Evolutionary conservation across 2,888 invertebrate genomes (phyloP).

Genomic region (Caenorhabditis virilis): DNA sequence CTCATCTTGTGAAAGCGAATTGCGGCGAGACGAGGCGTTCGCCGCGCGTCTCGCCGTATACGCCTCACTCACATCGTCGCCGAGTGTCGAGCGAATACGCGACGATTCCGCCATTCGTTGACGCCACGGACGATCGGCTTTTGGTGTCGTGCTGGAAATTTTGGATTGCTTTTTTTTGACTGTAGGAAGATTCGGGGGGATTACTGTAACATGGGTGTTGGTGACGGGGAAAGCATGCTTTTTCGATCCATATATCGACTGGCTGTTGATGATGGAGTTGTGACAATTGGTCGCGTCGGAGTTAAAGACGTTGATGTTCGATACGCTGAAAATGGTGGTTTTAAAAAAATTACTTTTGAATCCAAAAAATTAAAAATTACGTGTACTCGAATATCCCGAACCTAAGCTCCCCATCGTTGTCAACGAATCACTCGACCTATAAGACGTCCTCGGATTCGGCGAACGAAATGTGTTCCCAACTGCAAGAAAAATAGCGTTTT

Average conservation of each 20-base stretch:
- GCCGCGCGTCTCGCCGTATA: constrained; percentile 37
- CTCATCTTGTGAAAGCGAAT: constrained; percentile 30
- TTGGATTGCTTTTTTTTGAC: not conserved
- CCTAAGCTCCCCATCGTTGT: not conserved
- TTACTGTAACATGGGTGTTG: constrained; percentile 43
- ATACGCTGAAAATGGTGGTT: constrained; percentile 43
- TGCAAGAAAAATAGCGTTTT: constrained; percentile 6
- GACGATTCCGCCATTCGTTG: constrained; percentile 63
- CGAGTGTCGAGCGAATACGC: constrained; percentile 52
- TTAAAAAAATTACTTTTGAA: too few relatives aligned
- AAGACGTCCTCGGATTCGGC: constrained; percentile 6
- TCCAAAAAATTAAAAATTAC: constrained; percentile 1
- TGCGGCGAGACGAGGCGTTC: constrained; percentile 32
- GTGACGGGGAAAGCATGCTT: constrained; percentile 40
- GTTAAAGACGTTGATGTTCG: constrained; percentile 44
- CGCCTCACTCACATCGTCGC: constrained; percentile 51
- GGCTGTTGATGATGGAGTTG: constrained; percentile 11
- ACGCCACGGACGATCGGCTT: constrained; percentile 64
- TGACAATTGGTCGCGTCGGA: constrained; percentile 24
- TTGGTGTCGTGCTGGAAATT: constrained; percentile 35
- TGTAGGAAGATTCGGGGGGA: not conserved
- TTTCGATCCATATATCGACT: constrained; percentile 41
- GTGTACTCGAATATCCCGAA: not conserved
- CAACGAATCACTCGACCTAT: constrained; percentile 28
- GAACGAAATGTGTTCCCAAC: constrained; percentile 12